Percentiles rank a stretch among this genome's conserved stretches.
Conservation (phyloP, 2,888 invertebrate genomes). For the Hofmannophila pseudospretella region DNA sequence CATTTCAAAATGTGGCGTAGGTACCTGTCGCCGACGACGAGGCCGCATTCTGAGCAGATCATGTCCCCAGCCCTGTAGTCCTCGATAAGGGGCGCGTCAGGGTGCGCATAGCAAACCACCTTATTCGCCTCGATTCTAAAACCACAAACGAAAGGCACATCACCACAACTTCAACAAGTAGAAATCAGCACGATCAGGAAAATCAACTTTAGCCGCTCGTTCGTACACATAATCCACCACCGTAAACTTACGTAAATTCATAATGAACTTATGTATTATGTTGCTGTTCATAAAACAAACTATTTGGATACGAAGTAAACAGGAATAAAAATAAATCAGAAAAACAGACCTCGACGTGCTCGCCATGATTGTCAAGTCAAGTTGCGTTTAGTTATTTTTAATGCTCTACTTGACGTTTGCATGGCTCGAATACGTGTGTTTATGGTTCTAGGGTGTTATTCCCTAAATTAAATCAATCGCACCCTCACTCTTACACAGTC, state of each 20-base stretch:
- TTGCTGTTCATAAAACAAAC: conserved; percentile 31
- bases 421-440: neutral
- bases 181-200: conserved; percentile 41
- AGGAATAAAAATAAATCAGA: conserved; percentile 52
- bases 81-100: conserved; percentile 96
- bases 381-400: conserved; percentile 9
- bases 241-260: conserved; percentile 33
- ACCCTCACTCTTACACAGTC: no score
- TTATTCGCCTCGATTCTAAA: conserved; percentile 84
- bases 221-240: conserved; percentile 15
- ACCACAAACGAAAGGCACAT: conserved; percentile 59
- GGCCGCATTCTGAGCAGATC: conserved; percentile 99
- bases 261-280: conserved; percentile 37
- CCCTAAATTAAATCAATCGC: no score
- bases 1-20: conserved; percentile 29
- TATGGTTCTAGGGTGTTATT: no score
- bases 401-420: neutral
- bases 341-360: conserved; percentile 81
- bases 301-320: conserved; percentile 33
- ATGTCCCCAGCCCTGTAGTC: conserved; percentile 99
- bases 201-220: conserved; percentile 25
- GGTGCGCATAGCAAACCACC: conserved; percentile 95
- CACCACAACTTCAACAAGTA: conserved; percentile 57
- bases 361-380: conserved; percentile 77
- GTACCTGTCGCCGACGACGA: conserved; percentile 98